Percentiles rank a stretch among this genome's conserved stretches.
phyloP scores from a whole-genome alignment of 2,888 invertebrate species.

The Aleiodes leptofemur region DNA sequence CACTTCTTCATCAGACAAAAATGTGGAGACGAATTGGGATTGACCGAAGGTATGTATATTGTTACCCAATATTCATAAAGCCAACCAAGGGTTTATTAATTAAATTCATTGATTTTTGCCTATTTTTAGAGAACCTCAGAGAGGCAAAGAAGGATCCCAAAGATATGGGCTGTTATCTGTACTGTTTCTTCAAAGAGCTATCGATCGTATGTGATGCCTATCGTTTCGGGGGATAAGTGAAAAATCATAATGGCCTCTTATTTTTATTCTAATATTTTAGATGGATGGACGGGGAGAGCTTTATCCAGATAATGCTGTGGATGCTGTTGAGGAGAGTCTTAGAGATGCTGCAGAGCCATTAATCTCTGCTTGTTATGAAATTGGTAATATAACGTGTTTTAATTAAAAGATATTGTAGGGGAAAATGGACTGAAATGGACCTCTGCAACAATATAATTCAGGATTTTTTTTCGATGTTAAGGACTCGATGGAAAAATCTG shows the following conservation, averaged over 20 bases:
- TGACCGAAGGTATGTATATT: slow-evolving; percentile 41
- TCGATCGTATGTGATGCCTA: slow-evolving; percentile 43
- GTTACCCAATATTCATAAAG: background rate
- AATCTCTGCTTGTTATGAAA: slow-evolving; percentile 42
- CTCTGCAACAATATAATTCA: too few species aligned
- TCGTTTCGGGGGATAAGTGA: background rate
- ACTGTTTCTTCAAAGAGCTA: slow-evolving; percentile 47
- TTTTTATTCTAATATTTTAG: slow-evolving; percentile 35
- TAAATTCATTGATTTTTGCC: slow-evolving; percentile 24
- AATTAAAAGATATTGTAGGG: background rate
- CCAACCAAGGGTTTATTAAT: background rate
- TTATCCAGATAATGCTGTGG: slow-evolving; percentile 34
- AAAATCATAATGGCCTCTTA: background rate
- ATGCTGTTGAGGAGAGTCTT: slow-evolving; percentile 31
- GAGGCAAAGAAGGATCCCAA: slow-evolving; percentile 31
- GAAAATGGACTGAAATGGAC: too few species aligned
- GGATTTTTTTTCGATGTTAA: too few species aligned
- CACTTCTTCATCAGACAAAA: slow-evolving; percentile 43
- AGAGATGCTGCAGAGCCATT: slow-evolving; percentile 43
- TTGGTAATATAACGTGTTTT: slow-evolving; percentile 12
- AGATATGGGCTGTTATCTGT: slow-evolving; percentile 49
- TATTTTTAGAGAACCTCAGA: slow-evolving; percentile 41
- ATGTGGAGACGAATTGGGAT: slow-evolving; percentile 42
- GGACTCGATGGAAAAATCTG: too few species aligned
- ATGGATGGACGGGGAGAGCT: slow-evolving; percentile 38